Evolutionary conservation across 2,888 invertebrate species (phyloP), one percentile per base, ranked within the genome.

Genomic region (Drosophila paucipuncta): DNA sequence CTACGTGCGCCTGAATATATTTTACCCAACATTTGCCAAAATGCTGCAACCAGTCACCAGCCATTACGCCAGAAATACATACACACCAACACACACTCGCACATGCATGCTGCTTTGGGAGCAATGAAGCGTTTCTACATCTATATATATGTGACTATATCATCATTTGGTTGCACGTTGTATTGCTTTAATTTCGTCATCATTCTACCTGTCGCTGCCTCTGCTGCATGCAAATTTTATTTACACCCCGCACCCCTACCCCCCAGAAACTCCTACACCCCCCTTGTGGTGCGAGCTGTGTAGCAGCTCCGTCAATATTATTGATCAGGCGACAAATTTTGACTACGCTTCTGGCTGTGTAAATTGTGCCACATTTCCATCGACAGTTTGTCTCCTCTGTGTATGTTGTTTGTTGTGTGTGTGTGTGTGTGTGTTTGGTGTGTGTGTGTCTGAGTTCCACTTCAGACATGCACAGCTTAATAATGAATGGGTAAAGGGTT

Each of bases 301-400:
- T 22, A 7, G 55, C 71, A 61, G 70, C 77, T 82, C 72, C 73
- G 85, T 78, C 83, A 88, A 90, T 86, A 86, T 83, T 90, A 86
- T 90, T 88, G 86, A 90, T 90, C 89, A 82, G 90, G 85, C 88
- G 89, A 76, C 85, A 85, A 83, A 79, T 81, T 84, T 75, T 71
- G 73, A 64, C 72, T 66, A 49, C 62, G 52, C 43, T 67, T 41
- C 31, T 64, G 57, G 57, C 78, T 62, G 31, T 72, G 62, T 63
- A 78, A 86, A 81, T 81, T 83, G 82, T 74, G 76, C 74, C 82
- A 86, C 79, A 89, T 75, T 86, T 69, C 76, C 82, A 77, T 68
- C 75, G 69, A 62, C 71, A 59, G 65, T 43, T 78, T 63, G 52
- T 33, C 37, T 50, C 47, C 25, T 47, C 47, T 25, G 16, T 25